These are phyloP conservation scores for Nephrotoma flavescens DNA, from an alignment of 2,888 invertebrate genomes.

Conservation along the genomic window DNA sequence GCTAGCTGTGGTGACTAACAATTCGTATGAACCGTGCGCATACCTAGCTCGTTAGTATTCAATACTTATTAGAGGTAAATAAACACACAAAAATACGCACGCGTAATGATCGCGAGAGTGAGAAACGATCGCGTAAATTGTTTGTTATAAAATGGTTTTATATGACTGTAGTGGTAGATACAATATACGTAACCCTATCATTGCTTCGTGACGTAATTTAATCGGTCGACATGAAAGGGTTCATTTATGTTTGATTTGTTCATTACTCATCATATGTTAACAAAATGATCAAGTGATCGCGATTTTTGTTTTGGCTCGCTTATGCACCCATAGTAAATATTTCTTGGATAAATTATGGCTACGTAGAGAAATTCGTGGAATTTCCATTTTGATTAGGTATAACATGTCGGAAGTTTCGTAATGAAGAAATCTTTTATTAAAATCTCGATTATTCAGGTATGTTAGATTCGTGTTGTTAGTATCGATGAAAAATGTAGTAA, in stretches of 20 bases:
- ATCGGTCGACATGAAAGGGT: not conserved
- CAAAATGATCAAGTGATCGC: not conserved
- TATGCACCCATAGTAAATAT: not conserved
- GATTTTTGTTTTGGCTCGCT: not conserved
- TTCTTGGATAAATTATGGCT: not conserved
- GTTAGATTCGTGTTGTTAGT: no score
- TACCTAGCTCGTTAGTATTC: no score
- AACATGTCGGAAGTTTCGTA: not conserved
- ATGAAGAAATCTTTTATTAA: not conserved
- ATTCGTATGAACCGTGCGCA: no score
- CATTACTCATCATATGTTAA: not conserved
- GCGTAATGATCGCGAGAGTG: not conserved
- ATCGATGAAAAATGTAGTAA: no score
- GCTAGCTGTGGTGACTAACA: no score
- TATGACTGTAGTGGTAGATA: not conserved
- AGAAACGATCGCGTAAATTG: not conserved
- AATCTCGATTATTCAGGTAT: no score
- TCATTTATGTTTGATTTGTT: not conserved
- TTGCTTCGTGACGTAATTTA: not conserved
- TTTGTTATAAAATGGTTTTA: not conserved
- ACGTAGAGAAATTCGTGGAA: not conserved
- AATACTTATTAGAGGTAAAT: not conserved
- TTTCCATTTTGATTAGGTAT: not conserved
- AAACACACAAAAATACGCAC: not conserved
- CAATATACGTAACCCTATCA: not conserved